Base-by-base conservation (phyloP, 23 tunicate species). In the Ciona savignyi region DNA sequence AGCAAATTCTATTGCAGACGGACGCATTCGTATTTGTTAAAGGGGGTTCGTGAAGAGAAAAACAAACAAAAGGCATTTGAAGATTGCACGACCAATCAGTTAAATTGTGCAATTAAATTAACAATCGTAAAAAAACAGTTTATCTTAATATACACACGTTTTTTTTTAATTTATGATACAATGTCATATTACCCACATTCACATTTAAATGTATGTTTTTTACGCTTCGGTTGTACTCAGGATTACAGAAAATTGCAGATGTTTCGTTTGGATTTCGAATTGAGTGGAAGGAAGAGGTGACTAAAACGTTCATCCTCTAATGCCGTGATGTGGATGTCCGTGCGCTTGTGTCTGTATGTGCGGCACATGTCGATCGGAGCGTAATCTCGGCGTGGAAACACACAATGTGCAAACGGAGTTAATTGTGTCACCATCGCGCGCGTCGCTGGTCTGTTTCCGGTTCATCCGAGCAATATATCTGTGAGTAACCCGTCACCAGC, bases 371-470 rank as follows among this genome's bases (percentile, higher is more conserved):
- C 15, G 56, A 42, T 42, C 56, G 56, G 56, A 42, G 56, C 56
- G 56, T 15, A 6, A 42, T 42, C 56, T 42, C 56, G 15, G 15
- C 9, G 56, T 6, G 56, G 56, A 42, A 42, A 42, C 56, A 42
- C 56, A 42, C 56, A 42, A 42, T 42, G 56, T 42, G 56, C 56
- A 42, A 42, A 42, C 56, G 56, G 56, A 42, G 56, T 42, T 42
- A 42, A 42, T 42, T 42, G 56, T 42, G 56, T 42, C 56, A 42
- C 56, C 56, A 15, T 6, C 11, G 11, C 11, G 56, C 9, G 56
- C 56, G 56, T 42, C 56, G 56, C 56, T 42, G 56, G 11, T 42
- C 15, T 15, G 56, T 42, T 42, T 42, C 56, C 56, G 56, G 56
- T 6, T 42, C 56, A 42, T 42, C 56, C 11, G 56, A 9, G 15